Evolutionary conservation across 2,113 vertebrate genomes (phyloP).

Genomic region (Propithecus coquereli): DNA sequence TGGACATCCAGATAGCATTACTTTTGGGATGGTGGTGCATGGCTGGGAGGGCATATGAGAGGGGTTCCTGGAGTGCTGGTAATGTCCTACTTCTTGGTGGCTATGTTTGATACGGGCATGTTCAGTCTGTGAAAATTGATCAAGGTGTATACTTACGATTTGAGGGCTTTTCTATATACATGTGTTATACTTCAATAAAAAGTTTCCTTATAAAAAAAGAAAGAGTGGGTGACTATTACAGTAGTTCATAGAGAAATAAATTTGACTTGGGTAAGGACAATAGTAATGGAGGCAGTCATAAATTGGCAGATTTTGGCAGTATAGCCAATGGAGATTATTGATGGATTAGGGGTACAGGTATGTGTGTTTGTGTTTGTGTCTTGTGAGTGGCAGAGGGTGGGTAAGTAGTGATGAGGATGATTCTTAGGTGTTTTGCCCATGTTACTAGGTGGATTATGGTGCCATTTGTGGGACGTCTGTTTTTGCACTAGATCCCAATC

Average conservation of each 20-base stretch:
- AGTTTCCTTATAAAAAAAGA: neutral
- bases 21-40: neutral
- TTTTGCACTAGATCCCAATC: neutral
- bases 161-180: neutral
- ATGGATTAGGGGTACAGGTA: too few relatives aligned
- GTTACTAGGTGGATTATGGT: neutral
- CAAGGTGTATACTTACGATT: neutral
- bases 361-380: neutral
- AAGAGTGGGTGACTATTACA: neutral
- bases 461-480: neutral
- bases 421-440: too few relatives aligned
- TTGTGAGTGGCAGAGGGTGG: neutral
- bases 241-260: neutral
- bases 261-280: neutral
- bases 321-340: neutral
- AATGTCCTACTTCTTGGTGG: neutral
- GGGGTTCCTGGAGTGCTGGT: neutral
- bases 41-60: fast-evolving
- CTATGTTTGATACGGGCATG: neutral
- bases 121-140: neutral
- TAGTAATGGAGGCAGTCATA: neutral
- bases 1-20: neutral
- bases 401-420: neutral
- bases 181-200: neutral
- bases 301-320: neutral